Percentiles rank a stretch among this genome's conserved stretches.
These are phyloP conservation scores for Poeciliopsis gracilis DNA, from an alignment of 2,797 vertebrate genomes.

Conservation along the genomic window DNA sequence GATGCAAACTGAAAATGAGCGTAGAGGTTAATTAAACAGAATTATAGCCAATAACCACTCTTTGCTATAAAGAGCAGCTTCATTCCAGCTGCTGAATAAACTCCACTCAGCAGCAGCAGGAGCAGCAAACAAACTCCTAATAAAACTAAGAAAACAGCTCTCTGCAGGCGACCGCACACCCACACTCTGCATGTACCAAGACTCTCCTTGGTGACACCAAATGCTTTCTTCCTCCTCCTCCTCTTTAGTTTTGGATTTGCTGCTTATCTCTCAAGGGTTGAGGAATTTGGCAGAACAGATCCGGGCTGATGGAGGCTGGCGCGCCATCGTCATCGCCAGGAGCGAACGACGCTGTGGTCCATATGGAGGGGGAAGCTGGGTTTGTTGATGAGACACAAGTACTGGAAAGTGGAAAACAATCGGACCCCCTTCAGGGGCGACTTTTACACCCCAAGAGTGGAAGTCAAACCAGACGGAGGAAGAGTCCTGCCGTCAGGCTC, in stretches of 20 bases:
- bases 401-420: slow-evolving; percentile 75
- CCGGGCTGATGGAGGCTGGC: slow-evolving; percentile 34
- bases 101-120: slow-evolving; percentile 27
- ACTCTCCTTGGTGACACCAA: slow-evolving; percentile 61
- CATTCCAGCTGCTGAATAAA: slow-evolving; percentile 56
- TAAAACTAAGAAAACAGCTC: slow-evolving; percentile 47
- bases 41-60: slow-evolving; percentile 60
- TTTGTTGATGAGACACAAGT: slow-evolving; percentile 75
- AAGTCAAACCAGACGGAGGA: slow-evolving; percentile 68
- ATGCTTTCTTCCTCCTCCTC: slow-evolving; percentile 45
- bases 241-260: slow-evolving; percentile 55
- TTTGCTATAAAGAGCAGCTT: slow-evolving; percentile 59
- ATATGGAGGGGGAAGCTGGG: slow-evolving; percentile 52
- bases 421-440: slow-evolving; percentile 61
- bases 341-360: slow-evolving; percentile 33
- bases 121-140: slow-evolving; percentile 40
- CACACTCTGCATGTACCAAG: slow-evolving; percentile 46
- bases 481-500: slow-evolving; percentile 66
- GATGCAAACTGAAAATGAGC: slow-evolving; percentile 11
- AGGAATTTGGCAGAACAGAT: slow-evolving; percentile 69
- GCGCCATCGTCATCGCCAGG: slow-evolving; percentile 56
- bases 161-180: slow-evolving; percentile 50
- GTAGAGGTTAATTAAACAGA: slow-evolving; percentile 45
- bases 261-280: slow-evolving; percentile 70
- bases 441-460: slow-evolving; percentile 71